Percentiles rank a stretch among this genome's conserved stretches.
phyloP scores from a whole-genome alignment of 2,888 invertebrate genomes.

The Eurytoma californica region DNA sequence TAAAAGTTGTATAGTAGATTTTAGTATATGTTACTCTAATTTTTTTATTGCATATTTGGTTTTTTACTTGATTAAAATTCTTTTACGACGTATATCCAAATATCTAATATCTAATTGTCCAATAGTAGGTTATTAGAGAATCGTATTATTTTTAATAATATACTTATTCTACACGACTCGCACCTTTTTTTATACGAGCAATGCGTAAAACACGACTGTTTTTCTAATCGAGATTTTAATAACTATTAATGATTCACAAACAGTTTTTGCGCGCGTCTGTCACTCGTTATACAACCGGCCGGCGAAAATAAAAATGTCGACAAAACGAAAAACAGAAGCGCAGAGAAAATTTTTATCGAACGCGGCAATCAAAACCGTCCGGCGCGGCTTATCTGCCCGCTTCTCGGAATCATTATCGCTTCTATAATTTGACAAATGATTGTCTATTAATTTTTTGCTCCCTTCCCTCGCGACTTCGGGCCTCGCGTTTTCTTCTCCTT shows the following conservation, averaged over 20 bases:
- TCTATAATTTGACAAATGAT: constrained; percentile 13
- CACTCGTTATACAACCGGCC: not conserved
- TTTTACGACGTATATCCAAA: no score
- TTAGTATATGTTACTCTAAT: no score
- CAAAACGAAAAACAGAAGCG: not conserved
- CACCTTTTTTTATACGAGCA: no score
- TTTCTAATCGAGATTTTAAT: not conserved
- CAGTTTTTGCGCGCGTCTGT: not conserved
- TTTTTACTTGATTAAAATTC: no score
- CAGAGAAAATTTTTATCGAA: not conserved
- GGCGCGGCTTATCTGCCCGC: no score
- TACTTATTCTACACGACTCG: no score
- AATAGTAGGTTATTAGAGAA: no score
- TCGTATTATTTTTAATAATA: no score
- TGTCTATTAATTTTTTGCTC: constrained; percentile 11
- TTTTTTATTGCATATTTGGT: no score
- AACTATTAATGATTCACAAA: not conserved
- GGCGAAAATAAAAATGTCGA: not conserved
- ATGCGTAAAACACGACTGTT: no score
- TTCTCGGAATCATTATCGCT: not conserved
- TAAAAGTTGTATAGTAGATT: no score
- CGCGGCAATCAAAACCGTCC: not conserved
- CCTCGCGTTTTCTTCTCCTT: constrained; percentile 51
- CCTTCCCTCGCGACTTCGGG: not conserved
- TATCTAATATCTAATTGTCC: no score